Evolutionary conservation across 2,797 vertebrate species (phyloP).

Genomic region (Hydrophis major): DNA sequence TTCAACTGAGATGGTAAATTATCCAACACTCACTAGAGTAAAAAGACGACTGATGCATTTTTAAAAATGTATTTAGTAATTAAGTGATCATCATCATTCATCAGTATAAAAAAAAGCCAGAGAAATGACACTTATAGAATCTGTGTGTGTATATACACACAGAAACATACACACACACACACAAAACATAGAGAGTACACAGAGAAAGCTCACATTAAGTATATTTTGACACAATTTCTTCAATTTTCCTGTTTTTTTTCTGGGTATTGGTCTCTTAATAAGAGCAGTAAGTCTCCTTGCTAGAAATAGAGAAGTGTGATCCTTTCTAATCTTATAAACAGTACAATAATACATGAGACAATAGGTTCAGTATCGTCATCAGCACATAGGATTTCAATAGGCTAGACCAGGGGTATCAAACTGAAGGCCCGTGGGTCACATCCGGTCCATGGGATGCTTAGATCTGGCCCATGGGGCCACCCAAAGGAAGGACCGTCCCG

Average conservation of each 20-base stretch:
- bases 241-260: neutral
- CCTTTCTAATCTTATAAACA: neutral
- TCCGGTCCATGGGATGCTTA: no score
- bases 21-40: neutral
- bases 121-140: neutral
- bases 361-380: neutral
- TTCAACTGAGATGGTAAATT: neutral
- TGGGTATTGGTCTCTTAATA: neutral
- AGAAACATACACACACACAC: neutral
- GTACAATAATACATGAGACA: neutral
- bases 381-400: neutral
- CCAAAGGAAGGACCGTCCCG: no score
- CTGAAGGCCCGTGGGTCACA: no score
- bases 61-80: neutral
- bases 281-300: neutral
- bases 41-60: neutral
- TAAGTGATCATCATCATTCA: neutral
- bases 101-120: neutral
- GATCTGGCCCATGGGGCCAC: no score
- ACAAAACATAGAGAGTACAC: neutral
- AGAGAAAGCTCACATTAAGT: neutral
- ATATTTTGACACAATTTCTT: neutral
- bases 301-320: neutral
- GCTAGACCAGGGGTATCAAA: neutral
- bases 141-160: neutral